Evolutionary conservation across 2,888 invertebrate genomes (phyloP).

Genomic region (Epicampocera succincta): DNA sequence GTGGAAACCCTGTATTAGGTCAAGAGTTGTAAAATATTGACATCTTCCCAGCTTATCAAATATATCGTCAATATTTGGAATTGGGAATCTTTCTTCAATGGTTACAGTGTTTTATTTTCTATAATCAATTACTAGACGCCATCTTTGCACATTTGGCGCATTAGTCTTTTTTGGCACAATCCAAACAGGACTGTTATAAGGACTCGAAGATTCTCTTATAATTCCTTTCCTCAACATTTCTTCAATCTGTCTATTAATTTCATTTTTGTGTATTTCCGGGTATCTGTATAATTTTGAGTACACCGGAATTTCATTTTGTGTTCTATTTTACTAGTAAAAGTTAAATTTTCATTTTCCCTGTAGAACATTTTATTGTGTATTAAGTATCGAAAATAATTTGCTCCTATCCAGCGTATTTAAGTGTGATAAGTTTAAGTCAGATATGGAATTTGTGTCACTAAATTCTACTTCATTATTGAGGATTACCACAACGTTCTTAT

Average conservation of each 20-base stretch:
- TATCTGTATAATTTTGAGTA: conserved; percentile 57
- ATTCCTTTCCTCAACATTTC: too few relatives aligned
- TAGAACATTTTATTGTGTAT: conserved; percentile 24
- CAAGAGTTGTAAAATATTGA: background rate
- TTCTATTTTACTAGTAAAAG: conserved; percentile 56
- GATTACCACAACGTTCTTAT: conserved; percentile 8
- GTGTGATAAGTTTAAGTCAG: conserved; percentile 16
- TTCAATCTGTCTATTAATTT: too few relatives aligned
- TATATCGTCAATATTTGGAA: background rate
- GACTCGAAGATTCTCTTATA: conserved; percentile 7
- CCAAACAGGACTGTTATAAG: conserved; percentile 33
- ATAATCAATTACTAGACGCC: conserved; percentile 9
- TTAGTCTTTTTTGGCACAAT: conserved; percentile 3
- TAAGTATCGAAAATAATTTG: conserved; percentile 2
- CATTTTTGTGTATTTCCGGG: conserved; percentile 48
- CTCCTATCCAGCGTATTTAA: conserved; percentile 39
- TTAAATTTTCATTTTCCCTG: conserved; percentile 28
- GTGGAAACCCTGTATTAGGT: background rate
- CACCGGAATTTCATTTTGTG: conserved; percentile 45
- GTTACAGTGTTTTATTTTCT: conserved; percentile 6
- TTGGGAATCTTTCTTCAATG: conserved; percentile 12
- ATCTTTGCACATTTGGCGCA: conserved; percentile 2
- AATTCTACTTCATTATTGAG: conserved; percentile 27
- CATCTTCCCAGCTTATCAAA: background rate
- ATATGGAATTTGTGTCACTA: conserved; percentile 18